Conservation (phyloP, 2,888 invertebrate species). For the Campaea margaritaria region DNA sequence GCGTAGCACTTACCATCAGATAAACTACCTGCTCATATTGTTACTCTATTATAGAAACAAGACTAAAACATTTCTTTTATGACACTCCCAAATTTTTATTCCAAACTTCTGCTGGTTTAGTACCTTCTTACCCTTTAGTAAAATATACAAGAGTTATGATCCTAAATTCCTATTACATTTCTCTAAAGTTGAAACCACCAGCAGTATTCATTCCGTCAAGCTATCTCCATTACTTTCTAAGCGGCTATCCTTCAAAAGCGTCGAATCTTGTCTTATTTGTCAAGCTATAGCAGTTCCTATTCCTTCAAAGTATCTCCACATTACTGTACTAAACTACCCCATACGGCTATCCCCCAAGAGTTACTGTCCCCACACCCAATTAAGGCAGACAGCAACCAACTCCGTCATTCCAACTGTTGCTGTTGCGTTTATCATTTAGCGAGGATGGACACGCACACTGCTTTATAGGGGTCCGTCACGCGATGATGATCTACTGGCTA, state of each 20-base stretch:
- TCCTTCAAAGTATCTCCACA: not conserved
- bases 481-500: slow-evolving; percentile 18
- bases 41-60: too few species aligned
- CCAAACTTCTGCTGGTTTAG: too few species aligned
- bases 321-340: not conserved
- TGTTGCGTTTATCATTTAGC: slow-evolving; percentile 14
- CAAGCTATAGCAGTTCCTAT: not conserved
- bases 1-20: too few species aligned
- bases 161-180: too few species aligned
- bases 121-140: too few species aligned
- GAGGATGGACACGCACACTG: slow-evolving; percentile 19
- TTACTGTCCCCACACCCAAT: slow-evolving; percentile 11
- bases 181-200: too few species aligned
- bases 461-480: slow-evolving; percentile 21
- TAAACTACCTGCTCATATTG: too few species aligned
- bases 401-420: slow-evolving; percentile 23
- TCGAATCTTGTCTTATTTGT: too few species aligned
- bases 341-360: not conserved
- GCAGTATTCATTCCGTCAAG: not conserved
- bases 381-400: slow-evolving; percentile 5
- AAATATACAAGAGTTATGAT: too few species aligned
- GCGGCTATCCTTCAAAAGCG: not conserved
- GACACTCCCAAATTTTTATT: too few species aligned
- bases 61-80: too few species aligned
- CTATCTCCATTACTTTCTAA: not conserved